phyloP scores from a whole-genome alignment of 1,140 invertebrate species.

The Amphibalanus amphitrite region DNA sequence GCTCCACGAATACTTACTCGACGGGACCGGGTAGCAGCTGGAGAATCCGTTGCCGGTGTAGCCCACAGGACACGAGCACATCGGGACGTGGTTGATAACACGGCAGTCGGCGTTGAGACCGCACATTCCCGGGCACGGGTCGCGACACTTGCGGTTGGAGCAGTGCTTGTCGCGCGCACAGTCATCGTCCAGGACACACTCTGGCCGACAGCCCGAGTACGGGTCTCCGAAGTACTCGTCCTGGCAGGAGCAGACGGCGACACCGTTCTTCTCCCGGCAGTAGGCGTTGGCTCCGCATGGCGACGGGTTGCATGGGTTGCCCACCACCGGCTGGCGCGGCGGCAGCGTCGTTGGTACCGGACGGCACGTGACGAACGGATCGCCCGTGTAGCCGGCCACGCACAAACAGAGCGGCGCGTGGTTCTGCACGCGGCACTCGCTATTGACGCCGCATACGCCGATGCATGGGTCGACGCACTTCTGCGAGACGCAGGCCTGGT shows the following conservation, averaged over 20 bases:
- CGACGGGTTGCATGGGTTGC: slow-evolving; percentile 56
- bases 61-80: slow-evolving; percentile 36
- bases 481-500: too few relatives aligned
- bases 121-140: slow-evolving; percentile 18
- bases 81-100: slow-evolving; percentile 43
- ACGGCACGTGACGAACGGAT: slow-evolving; percentile 58
- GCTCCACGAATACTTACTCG: too few relatives aligned
- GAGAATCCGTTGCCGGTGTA: slow-evolving; percentile 57
- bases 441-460: slow-evolving; percentile 50
- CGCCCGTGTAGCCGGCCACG: slow-evolving; percentile 25
- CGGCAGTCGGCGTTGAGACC: slow-evolving; percentile 45
- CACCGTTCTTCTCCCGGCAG: slow-evolving; percentile 47
- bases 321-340: slow-evolving; percentile 13
- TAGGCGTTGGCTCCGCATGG: slow-evolving; percentile 64
- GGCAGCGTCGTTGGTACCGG: slow-evolving; percentile 36
- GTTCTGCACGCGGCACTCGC: slow-evolving; percentile 38
- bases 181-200: slow-evolving; percentile 33
- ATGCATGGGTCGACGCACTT: too few relatives aligned
- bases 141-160: slow-evolving; percentile 38
- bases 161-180: slow-evolving; percentile 46
- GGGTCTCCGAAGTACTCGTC: slow-evolving; percentile 41
- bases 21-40: slow-evolving; percentile 28
- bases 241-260: slow-evolving; percentile 57
- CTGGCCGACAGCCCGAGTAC: slow-evolving; percentile 20
- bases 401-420: slow-evolving; percentile 20